These are phyloP conservation scores for Belgica antarctica DNA, from an alignment of 2,888 invertebrate species.

Conservation along the genomic window DNA sequence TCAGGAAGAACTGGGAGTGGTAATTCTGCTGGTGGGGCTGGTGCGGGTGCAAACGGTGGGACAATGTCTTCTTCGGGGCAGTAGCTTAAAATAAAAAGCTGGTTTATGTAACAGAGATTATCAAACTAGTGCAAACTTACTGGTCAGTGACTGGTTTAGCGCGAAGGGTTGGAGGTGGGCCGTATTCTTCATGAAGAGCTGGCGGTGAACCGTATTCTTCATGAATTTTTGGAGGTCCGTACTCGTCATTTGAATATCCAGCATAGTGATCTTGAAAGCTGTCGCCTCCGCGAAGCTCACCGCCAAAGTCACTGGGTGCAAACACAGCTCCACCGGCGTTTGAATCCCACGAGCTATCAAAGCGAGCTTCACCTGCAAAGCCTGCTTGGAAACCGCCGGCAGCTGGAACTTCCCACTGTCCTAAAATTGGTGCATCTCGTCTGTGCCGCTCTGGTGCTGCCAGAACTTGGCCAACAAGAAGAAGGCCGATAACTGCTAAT, in stretches of 20 bases:
- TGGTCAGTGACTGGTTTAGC: not conserved
- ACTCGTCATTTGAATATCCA: conserved; percentile 19
- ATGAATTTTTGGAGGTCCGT: conserved; percentile 20
- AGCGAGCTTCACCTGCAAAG: not conserved
- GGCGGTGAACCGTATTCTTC: not conserved
- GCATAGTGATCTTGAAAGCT: not conserved
- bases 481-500: not conserved
- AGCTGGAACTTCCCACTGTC: not conserved
- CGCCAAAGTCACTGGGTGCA: not conserved
- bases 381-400: not conserved
- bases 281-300: not conserved
- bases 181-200: conserved; percentile 12
- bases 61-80: conserved; percentile 42
- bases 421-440: conserved; percentile 2
- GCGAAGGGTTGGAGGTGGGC: not conserved
- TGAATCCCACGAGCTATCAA: not conserved
- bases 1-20: conserved; percentile 40
- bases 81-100: conserved; percentile 15
- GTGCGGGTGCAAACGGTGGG: conserved; percentile 45
- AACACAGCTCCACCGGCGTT: not conserved
- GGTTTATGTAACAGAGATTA: not conserved
- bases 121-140: not conserved
- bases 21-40: conserved; percentile 45
- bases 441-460: conserved; percentile 18
- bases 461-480: not conserved